Base-by-base conservation (phyloP, 1,140 invertebrate genomes). In the Lysiphlebus fabarum region DNA sequence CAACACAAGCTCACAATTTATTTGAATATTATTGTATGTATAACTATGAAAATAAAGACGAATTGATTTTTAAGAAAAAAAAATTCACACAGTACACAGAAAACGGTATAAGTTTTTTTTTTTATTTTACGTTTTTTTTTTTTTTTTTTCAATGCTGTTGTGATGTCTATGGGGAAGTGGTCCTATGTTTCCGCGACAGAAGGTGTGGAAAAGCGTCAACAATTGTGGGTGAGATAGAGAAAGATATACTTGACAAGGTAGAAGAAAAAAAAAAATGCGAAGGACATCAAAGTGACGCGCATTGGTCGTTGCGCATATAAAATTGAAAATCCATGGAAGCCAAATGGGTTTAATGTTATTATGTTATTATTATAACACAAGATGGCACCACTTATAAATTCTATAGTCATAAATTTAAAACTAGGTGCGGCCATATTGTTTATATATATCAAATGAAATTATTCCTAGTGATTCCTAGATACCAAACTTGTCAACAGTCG, bases 151-250 rank as follows among this genome's bases (percentile, higher is more conserved):
- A 38, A 7, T 33, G 9, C 9, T 14, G 11, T 7, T 8, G 14
- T 12, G 44, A 45, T 33, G 40, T 11, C 33, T 44, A 51, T 37
- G 47, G 34, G 43, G 53, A 26, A 36, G 17, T 50, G 36, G 17
- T 40, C 26, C 40, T 57, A 41, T 41, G 14, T 53, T 12, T 34
- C 38, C 38, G 48, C 43, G 41, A 53, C 47, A 43, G 44, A 14
- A 49, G 48, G 49, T 51, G 40, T 26, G 42, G 34, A 61, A 61
- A 61, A 61, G 48, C 59, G 59, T 61, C 59, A 61, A 61, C 59
- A 61, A 50, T 49, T 11, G 41, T 38, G 42, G 43, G 14, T 14
- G 11, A 47, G 36, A 50, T 11, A 43, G 17, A 49, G 45, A 45
- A 36, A 45, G 40, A 48, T 5, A 44, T 44, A 54, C 40, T 43